Base-by-base conservation (phyloP, 2,888 invertebrate species). In the Corythucha ciliata region DNA sequence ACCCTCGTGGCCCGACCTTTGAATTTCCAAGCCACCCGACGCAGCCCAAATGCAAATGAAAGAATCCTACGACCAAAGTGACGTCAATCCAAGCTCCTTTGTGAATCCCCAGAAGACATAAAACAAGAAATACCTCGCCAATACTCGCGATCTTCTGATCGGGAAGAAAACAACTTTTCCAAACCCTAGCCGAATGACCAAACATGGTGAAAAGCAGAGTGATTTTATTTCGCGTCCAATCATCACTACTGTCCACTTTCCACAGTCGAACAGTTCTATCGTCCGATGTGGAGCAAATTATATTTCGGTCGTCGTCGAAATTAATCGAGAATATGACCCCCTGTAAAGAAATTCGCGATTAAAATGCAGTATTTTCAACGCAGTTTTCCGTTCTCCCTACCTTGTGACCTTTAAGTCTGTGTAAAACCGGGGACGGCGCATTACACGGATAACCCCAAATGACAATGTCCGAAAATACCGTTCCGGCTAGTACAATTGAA, bases 311-410 rank as follows among this genome's bases (percentile, higher is more conserved):
- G 33, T 70, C 63, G 64, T 80, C 70, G 62, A 78, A 83, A 48
- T 77, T 72, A 57, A 90, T 78, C 33, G 85, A 86, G 70, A 91
- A 90, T 66, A 92, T 83, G 1, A 89, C 90, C 45, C 92, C 92
- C 86, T 88, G 69, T 36, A 76, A 73, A 58, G 60, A 48, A 44
- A 48, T 22, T 48, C 39, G 21, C n/a, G n/a, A n/a, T n/a, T n/a
- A n/a, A n/a, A n/a, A n/a, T n/a, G n/a, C n/a, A n/a, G n/a, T n/a
- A n/a, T n/a, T n/a, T n/a, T n/a, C n/a, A n/a, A n/a, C n/a, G n/a
- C n/a, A n/a, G n/a, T 39, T 39, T 39, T 39, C 18, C 27, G 26
- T 22, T 66, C 68, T 63, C n/a, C 10, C 14, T 69, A 85, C 86
- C 70, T 81, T 79, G 66, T 88, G 88, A 20, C 83, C 83, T 62